Percentiles rank a stretch among this genome's conserved stretches.
Conservation (phyloP, 1,140 invertebrate species). For the Hypsibius dujardini region DNA sequence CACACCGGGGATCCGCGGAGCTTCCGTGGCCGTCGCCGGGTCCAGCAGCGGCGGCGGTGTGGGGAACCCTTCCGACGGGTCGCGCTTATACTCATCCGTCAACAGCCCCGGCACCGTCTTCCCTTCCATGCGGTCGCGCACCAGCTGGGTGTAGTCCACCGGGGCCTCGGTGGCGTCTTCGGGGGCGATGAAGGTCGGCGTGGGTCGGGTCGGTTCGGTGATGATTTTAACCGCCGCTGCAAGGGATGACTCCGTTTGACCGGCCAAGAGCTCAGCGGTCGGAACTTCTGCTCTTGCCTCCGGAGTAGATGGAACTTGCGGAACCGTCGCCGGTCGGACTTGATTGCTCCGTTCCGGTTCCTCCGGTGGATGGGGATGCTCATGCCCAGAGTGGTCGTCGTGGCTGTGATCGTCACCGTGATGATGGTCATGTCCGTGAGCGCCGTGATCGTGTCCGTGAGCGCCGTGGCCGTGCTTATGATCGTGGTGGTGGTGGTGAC, state of each 20-base stretch:
- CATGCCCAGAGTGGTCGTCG: too few species aligned
- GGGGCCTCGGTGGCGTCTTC: not conserved
- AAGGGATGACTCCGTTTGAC: not conserved
- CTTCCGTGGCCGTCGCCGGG: not conserved
- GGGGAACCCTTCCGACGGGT: constrained; percentile 7
- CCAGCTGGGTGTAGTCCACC: not conserved
- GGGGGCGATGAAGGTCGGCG: not conserved
- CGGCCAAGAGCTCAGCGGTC: too few species aligned
- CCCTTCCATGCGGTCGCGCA: not conserved
- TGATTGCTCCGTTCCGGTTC: too few species aligned
- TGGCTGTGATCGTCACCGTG: not conserved
- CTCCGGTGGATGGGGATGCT: too few species aligned
- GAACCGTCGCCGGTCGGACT: too few species aligned
- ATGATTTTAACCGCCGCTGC: not conserved
- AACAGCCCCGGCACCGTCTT: not conserved
- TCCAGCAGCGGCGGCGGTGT: not conserved
- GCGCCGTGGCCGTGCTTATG: not conserved
- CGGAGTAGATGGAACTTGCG: too few species aligned
- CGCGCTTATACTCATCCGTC: not conserved
- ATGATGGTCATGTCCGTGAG: constrained; percentile 1
- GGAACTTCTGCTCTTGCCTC: too few species aligned
- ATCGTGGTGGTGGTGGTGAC: constrained; percentile 2
- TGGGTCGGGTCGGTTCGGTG: not conserved
- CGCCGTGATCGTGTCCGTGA: not conserved
- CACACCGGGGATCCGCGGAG: not conserved